Conservation (phyloP, 2,797 vertebrate species). For the Coregonus sp. region DNA sequence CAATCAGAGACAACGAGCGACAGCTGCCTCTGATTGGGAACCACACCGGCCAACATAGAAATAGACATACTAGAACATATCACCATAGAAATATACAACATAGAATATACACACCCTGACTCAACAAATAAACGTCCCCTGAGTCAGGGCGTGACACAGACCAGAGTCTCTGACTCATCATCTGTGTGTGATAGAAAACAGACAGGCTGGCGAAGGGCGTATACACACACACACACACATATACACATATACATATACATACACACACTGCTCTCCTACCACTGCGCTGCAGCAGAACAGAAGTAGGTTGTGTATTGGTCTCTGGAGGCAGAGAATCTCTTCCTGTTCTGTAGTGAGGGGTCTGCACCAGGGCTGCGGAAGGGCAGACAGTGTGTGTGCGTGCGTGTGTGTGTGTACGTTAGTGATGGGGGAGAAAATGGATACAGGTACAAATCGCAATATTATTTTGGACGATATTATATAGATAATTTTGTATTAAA, state of each 20-base stretch:
- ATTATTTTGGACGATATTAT: no score
- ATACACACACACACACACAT: neutral
- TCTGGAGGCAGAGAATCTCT: neutral
- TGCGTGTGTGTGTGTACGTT: neutral
- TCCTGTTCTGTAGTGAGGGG: constrained; percentile 1
- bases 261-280: neutral
- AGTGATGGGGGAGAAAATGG: no score
- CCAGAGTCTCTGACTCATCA: neutral
- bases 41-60: no score
- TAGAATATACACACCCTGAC: no score
- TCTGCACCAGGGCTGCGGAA: neutral
- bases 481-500: no score
- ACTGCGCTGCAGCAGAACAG: neutral
- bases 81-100: no score
- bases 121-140: no score
- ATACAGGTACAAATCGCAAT: no score
- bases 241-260: neutral
- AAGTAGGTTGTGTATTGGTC: neutral
- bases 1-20: no score
- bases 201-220: neutral
- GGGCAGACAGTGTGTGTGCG: neutral
- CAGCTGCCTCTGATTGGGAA: no score
- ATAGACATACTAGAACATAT: no score
- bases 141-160: neutral
- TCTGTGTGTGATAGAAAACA: constrained; percentile 1